These are phyloP conservation scores for Elgaria multicarinata DNA, from an alignment of 2,113 vertebrate species.

Conservation along the genomic window DNA sequence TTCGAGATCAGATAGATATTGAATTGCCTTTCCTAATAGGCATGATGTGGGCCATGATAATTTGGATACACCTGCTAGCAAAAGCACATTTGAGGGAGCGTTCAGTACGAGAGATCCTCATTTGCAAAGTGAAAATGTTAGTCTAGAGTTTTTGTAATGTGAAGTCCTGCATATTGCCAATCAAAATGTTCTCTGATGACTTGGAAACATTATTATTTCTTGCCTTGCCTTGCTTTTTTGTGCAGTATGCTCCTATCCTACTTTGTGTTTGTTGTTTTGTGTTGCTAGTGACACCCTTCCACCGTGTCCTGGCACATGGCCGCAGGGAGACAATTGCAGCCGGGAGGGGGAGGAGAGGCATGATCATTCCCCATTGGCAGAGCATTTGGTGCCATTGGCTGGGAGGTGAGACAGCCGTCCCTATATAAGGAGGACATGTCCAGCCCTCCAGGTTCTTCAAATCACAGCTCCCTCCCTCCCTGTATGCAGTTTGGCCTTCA, in stretches of 20 bases:
- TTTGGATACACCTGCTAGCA: constrained; percentile 37
- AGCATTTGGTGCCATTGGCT: no score
- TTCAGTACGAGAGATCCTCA: background rate
- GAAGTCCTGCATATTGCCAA: background rate
- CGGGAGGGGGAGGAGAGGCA: no score
- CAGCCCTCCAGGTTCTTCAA: no score
- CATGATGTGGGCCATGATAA: constrained; percentile 15
- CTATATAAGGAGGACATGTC: no score
- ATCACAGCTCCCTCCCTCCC: no score
- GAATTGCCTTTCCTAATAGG: constrained; percentile 54
- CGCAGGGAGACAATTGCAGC: no score
- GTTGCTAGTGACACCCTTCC: no score
- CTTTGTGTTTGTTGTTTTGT: background rate
- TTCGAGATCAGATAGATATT: constrained; percentile 29
- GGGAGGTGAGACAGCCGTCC: no score
- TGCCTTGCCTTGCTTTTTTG: background rate
- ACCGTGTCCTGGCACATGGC: no score
- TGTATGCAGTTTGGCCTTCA: no score
- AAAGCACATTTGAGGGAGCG: background rate
- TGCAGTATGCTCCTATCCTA: background rate
- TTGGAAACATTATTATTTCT: background rate
- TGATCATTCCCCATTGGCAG: no score
- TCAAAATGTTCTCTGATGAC: background rate
- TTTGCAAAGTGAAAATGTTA: background rate
- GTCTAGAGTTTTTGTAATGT: background rate